Evolutionary conservation across 2,888 invertebrate genomes (phyloP).

Genomic region (Oscheius onirici): DNA sequence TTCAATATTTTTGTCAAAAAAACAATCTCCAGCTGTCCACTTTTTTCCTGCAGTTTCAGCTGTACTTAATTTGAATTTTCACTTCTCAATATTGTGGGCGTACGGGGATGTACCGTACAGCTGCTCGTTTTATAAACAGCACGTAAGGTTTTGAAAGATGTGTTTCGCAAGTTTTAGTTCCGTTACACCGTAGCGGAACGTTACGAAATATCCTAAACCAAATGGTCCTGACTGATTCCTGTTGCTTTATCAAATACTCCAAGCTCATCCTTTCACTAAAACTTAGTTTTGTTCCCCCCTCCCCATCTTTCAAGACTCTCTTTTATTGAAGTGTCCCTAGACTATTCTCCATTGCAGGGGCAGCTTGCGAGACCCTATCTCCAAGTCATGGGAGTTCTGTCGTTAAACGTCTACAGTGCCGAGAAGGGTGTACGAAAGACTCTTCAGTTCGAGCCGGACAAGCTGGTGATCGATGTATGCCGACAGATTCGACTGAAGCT

Average conservation of each 20-base stretch:
- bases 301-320: background rate
- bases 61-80: too few species aligned
- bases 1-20: too few species aligned
- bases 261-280: background rate
- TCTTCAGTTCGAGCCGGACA: conserved; percentile 95
- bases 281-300: background rate
- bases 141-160: too few species aligned
- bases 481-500: conserved; percentile 93
- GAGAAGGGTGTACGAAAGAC: conserved; percentile 81
- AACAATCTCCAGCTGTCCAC: too few species aligned
- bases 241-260: background rate
- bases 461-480: conserved; percentile 94
- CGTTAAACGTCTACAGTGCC: conserved; percentile 75
- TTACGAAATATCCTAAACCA: background rate
- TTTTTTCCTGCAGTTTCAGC: too few species aligned
- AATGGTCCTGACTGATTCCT: background rate
- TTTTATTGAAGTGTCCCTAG: background rate
- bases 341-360: conserved; percentile 17
- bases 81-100: too few species aligned
- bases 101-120: too few species aligned
- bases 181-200: background rate
- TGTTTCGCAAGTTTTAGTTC: too few species aligned
- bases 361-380: conserved; percentile 1
- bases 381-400: conserved; percentile 73
- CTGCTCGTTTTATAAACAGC: too few species aligned